Percentiles rank a stretch among this genome's conserved stretches.
Conservation (phyloP, 2,888 invertebrate species). For the Andrena minutula region DNA sequence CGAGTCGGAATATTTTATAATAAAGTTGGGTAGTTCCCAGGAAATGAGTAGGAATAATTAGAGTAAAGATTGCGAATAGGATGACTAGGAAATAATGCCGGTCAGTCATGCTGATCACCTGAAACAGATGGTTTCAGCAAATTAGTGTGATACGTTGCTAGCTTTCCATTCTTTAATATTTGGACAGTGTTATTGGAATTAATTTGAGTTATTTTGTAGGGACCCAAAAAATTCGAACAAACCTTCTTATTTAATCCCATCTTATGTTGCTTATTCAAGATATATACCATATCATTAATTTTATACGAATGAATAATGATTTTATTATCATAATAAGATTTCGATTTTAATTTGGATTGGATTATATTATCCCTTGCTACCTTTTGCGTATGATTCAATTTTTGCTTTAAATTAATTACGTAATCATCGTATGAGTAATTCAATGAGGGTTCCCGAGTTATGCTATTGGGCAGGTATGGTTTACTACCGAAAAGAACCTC, state of each 20-base stretch:
- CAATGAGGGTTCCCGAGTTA: not conserved
- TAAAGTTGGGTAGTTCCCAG: too few relatives aligned
- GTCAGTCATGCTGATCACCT: not conserved
- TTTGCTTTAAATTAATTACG: conserved; percentile 28
- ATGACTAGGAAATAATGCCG: too few relatives aligned
- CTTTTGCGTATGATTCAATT: conserved; percentile 24
- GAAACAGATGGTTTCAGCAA: conserved; percentile 34
- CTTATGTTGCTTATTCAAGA: not conserved
- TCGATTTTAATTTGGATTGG: conserved; percentile 16
- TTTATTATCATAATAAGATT: conserved; percentile 33
- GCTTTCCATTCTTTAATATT: conserved; percentile 14
- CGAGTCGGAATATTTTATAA: too few relatives aligned
- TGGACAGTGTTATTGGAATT: conserved; percentile 24
- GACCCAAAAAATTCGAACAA: conserved; percentile 8
- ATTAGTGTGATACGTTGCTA: conserved; percentile 33
- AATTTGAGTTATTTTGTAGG: conserved; percentile 32
- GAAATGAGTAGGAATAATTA: not conserved
- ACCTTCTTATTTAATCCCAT: conserved; percentile 28
- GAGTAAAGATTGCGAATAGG: too few relatives aligned
- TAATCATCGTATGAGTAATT: conserved; percentile 25
- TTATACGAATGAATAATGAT: not conserved
- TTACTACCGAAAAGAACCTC: conserved; percentile 15
- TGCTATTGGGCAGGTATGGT: conserved; percentile 5
- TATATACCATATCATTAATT: not conserved
- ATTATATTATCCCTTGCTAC: conserved; percentile 29